These are phyloP conservation scores for Nudaria mundana DNA, from an alignment of 2,888 invertebrate species.

Conservation along the genomic window DNA sequence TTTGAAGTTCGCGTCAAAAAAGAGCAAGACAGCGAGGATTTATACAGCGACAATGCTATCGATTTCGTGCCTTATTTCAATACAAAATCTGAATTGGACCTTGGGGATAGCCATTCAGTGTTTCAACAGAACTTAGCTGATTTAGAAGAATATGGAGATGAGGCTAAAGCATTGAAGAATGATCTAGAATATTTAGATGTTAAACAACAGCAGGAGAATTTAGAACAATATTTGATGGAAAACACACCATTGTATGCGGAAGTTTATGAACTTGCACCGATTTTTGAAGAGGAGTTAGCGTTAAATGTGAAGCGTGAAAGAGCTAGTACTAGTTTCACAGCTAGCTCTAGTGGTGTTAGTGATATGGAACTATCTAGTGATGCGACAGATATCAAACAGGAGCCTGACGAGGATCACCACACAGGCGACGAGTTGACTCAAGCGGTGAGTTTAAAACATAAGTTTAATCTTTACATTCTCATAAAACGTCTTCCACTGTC, in stretches of 20 bases:
- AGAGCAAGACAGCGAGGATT: constrained; percentile 54
- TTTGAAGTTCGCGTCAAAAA: constrained; percentile 57
- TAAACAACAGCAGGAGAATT: constrained; percentile 62
- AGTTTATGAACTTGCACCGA: constrained; percentile 62
- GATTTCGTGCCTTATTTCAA: constrained; percentile 70
- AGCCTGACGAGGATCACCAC: constrained; percentile 71
- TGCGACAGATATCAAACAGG: constrained; percentile 60
- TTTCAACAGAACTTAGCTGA: constrained; percentile 82
- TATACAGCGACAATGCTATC: constrained; percentile 71
- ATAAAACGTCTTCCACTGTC: too few species aligned
- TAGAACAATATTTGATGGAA: constrained; percentile 68
- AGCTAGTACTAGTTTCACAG: constrained; percentile 76
- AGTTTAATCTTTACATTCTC: neutral
- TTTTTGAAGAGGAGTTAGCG: constrained; percentile 67
- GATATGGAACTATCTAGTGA: constrained; percentile 67
- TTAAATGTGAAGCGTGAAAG: constrained; percentile 70
- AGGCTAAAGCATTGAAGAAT: constrained; percentile 59
- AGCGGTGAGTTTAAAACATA: constrained; percentile 59
- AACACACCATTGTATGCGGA: constrained; percentile 69
- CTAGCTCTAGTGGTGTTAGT: constrained; percentile 75
- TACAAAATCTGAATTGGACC: constrained; percentile 55
- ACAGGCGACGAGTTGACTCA: constrained; percentile 76
- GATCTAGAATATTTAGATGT: constrained; percentile 67
- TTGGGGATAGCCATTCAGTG: constrained; percentile 68
- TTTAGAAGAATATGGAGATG: constrained; percentile 76